Evolutionary conservation across 2,797 vertebrate species (phyloP), one percentile per base, ranked within the genome.

Genomic region (Syndactyla subalaris): DNA sequence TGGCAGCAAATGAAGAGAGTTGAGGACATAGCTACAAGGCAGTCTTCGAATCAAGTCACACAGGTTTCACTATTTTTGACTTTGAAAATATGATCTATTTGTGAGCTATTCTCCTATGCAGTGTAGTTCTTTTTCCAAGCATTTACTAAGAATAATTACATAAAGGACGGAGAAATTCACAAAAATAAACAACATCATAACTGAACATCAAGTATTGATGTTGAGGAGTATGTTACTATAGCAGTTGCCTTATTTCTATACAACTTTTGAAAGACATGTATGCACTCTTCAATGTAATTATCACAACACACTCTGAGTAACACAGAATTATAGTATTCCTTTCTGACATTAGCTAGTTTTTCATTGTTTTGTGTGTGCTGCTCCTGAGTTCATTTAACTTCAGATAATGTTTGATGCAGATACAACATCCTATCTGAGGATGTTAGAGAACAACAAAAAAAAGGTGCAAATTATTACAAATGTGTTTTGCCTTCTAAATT

Each of bases 401-500:
- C 46, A 57, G 32, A 38, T 11, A 46, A 27, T 57, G 5, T 3
- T 0, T 59, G 29, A 36, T 52, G 36, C 0, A 66, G 26, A 74
- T 74, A 49, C 4, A 65, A 65, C 7, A 12, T 34, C 15, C 63
- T n/a, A 29, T 19, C 6, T 82, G 10, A 36, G 16, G 30, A 26
- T 51, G 3, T n/a, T 43, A 41, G 12, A 81, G 54, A 86, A 18
- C 9, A 61, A 6, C 3, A 32, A 7, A 61, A 8, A 55, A 48
- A 10, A 0, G 0, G 0, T 0, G 0, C 4, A n/a, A 54, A 34
- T 39, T 7, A 54, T 74, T 49, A 21, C 7, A 66, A 46, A 12
- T 19, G 43, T 32, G 27, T 43, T 46, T 73, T 2, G 0, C 17
- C 10, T 43, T 52, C 45, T 54, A 74, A 59, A 55, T n/a, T 70